Evolutionary conservation across 2,113 vertebrate species (phyloP).

Genomic region (Polypterus bichir): DNA sequence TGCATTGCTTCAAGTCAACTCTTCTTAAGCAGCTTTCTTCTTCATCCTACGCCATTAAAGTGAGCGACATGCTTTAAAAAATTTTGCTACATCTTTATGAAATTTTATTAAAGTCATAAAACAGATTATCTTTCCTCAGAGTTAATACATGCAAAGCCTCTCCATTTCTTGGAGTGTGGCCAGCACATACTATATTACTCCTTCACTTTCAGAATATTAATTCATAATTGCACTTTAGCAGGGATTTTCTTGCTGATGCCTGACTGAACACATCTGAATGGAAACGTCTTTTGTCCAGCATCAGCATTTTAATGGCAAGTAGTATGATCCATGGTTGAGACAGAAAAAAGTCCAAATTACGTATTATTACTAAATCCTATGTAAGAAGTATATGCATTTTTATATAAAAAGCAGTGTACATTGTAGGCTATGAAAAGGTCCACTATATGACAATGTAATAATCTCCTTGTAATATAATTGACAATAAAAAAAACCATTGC

Average conservation of each 20-base stretch:
- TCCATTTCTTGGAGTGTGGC: conserved; percentile 11
- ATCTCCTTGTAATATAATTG: no score
- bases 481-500: no score
- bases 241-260: neutral
- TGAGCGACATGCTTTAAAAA: conserved; percentile 19
- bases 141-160: conserved; percentile 15
- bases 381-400: no score
- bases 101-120: conserved; percentile 24
- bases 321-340: no score
- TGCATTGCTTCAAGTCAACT: neutral
- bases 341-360: no score
- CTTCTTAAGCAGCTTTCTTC: conserved; percentile 5
- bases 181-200: conserved; percentile 10
- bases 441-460: no score
- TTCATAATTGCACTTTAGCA: conserved; percentile 6
- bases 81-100: conserved; percentile 20
- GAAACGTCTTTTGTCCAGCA: no score
- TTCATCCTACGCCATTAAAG: conserved; percentile 14
- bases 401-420: no score
- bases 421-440: no score
- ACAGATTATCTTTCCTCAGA: conserved; percentile 19
- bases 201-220: conserved; percentile 14
- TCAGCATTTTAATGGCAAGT: no score
- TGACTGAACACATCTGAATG: neutral
- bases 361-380: no score